Evolutionary conservation across 2,888 invertebrate species (phyloP).

Genomic region (Euzetes globulus): DNA sequence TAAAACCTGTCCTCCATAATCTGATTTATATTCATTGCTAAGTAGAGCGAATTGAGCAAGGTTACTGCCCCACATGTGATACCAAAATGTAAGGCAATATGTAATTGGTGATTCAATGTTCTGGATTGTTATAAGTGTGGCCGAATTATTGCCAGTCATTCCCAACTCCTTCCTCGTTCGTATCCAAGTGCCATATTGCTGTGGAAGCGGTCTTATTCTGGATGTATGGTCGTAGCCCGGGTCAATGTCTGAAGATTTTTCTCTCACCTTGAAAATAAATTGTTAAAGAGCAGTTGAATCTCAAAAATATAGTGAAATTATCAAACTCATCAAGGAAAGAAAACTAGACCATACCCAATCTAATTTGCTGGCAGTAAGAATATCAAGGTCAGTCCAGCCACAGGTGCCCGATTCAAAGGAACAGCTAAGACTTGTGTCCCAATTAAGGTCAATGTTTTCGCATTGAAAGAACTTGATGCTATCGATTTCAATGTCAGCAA

Average conservation of each 20-base stretch:
- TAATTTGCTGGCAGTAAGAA: background rate
- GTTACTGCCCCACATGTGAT: constrained; percentile 15
- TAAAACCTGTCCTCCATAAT: background rate
- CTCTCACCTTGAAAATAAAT: background rate
- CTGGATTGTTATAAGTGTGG: background rate
- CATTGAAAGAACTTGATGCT: constrained; percentile 20
- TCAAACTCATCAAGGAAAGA: too few relatives aligned
- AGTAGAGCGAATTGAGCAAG: background rate
- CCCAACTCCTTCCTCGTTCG: background rate
- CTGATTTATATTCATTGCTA: background rate
- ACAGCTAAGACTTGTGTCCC: background rate
- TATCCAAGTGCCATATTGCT: constrained; percentile 21
- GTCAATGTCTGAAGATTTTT: background rate
- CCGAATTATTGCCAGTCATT: background rate
- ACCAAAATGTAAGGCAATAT: constrained; percentile 25
- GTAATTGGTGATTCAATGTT: background rate
- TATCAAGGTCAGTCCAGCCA: constrained; percentile 8
- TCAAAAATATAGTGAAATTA: too few relatives aligned
- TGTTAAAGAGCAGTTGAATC: background rate
- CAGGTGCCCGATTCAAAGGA: background rate
- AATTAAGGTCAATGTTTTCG: background rate
- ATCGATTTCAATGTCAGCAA: constrained; percentile 16
- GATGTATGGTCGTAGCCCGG: constrained; percentile 32
- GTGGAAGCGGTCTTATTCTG: background rate
- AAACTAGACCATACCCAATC: background rate